Evolutionary conservation across 64 coral and sea anemone species (phyloP), one percentile per base, ranked within the genome.

Genomic region (Stylophora pistillata): DNA sequence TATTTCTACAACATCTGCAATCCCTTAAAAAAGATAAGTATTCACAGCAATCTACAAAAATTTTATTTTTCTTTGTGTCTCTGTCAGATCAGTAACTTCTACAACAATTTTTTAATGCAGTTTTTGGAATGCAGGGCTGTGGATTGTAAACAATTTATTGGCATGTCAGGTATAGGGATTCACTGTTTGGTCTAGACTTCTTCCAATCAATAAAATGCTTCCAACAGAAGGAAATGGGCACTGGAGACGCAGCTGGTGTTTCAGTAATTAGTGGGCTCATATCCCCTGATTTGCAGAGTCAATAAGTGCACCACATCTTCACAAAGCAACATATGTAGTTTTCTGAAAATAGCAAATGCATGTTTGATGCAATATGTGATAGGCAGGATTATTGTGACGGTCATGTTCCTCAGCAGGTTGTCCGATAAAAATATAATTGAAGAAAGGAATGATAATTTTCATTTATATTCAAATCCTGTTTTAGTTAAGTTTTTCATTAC

Each of bases 401-500:
- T 84, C 16, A 34, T 53, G 16, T 23, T 69, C 53, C 80, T 84
- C 80, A 84, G 80, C 80, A 71, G 80, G 80, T 84, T 70, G 15
- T 53, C 4, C 16, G 30, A 32, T 41, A 70, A 69, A 64, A 69
- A 84, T 52, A 69, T 84, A 26, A 70, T 47, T 69, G 41, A 33
- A 58, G 18, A 33, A 84, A 70, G 80, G 10, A 28, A 84, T 84
- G 60, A 70, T 53, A 84, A 84, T 84, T 70, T 84, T 84, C 80
- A 84, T 84, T 63, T 84, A 53, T 84, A 26, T 68, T 70, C 80
- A 64, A 70, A 28, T 84, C 80, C 80, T 84, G 80, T 84, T 84
- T 84, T 68, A 52, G 13, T 23, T 27, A 25, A 69, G 61, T 65
- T 65, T 61, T 68, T 84, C 5, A 53, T 64, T 52, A 70, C 25